A percentile compares a stretch with the other conserved stretches of the same genome.
phyloP scores from a whole-genome alignment of 2,797 vertebrate species.

The Discoglossus pictus region DNA sequence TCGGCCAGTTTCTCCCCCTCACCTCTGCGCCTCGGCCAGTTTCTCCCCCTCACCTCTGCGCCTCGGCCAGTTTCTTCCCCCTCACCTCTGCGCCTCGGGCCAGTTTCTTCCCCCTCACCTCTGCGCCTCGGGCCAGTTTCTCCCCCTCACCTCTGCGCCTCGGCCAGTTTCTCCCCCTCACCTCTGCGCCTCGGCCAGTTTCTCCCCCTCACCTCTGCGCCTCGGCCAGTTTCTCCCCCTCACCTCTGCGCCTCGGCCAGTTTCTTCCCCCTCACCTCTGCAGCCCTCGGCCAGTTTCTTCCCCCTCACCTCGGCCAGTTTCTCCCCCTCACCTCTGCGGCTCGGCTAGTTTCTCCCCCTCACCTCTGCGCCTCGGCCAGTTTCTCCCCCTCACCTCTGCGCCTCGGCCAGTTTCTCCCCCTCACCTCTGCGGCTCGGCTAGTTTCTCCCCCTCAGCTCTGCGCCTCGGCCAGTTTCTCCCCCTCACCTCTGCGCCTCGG shows the following conservation, averaged over 20 bases:
- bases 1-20: slow-evolving; percentile 80
- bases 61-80: slow-evolving; percentile 86
- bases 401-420: slow-evolving; percentile 85
- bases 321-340: slow-evolving; percentile 85
- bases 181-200: slow-evolving; percentile 82
- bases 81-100: too few species aligned
- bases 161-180: slow-evolving; percentile 79
- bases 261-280: slow-evolving; percentile 77
- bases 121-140: slow-evolving; percentile 81
- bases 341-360: slow-evolving; percentile 80
- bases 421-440: slow-evolving; percentile 81
- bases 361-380: slow-evolving; percentile 84
- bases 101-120: slow-evolving; percentile 72
- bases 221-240: slow-evolving; percentile 80
- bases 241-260: slow-evolving; percentile 84
- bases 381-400: slow-evolving; percentile 81
- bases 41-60: slow-evolving; percentile 83
- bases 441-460: slow-evolving; percentile 83
- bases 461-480: slow-evolving; percentile 86
- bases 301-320: slow-evolving; percentile 82
- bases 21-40: slow-evolving; percentile 84
- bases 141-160: slow-evolving; percentile 85
- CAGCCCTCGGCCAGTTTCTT: too few species aligned
- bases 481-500: slow-evolving; percentile 78
- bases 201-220: slow-evolving; percentile 85